A percentile compares a stretch with the other conserved stretches of the same genome.
Conservation (phyloP, 2,113 vertebrate genomes). For the Sinocyclocheilus grahami region DNA sequence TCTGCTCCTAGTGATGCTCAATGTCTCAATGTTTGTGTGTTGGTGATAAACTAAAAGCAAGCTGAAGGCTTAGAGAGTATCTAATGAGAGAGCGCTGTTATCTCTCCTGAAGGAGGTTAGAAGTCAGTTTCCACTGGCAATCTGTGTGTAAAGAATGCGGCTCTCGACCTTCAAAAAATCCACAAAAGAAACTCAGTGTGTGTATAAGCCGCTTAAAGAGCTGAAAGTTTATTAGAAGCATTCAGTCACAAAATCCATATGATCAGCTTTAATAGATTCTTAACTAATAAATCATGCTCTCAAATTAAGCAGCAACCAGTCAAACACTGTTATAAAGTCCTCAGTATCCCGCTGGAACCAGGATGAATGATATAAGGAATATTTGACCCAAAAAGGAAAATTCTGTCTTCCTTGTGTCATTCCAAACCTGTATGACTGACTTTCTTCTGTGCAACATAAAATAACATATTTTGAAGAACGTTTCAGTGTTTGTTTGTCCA, state of each 20-base stretch:
- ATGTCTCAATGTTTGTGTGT: not conserved
- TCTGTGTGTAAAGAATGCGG: not conserved
- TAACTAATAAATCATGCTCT: not conserved
- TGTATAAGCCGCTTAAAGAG: not conserved
- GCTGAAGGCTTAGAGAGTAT: not conserved
- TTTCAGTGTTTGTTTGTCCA: no score
- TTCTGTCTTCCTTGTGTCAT: not conserved
- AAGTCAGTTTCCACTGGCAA: not conserved
- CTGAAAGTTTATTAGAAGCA: not conserved
- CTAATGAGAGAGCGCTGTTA: not conserved
- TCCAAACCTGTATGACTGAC: not conserved
- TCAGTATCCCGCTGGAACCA: not conserved
- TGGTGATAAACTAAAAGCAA: not conserved
- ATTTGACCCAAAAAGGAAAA: not conserved
- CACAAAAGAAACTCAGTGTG: not conserved
- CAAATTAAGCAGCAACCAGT: not conserved
- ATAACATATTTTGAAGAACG: not conserved
- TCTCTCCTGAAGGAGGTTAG: not conserved
- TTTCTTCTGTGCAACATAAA: not conserved
- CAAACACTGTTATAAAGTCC: not conserved
- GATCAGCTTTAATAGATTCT: constrained; percentile 20
- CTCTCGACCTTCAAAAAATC: constrained; percentile 18
- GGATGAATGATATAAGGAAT: not conserved
- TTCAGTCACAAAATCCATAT: not conserved
- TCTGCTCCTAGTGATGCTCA: not conserved